phyloP scores from a whole-genome alignment of 2,888 invertebrate species.

The Lordiphosa andalusiaca region DNA sequence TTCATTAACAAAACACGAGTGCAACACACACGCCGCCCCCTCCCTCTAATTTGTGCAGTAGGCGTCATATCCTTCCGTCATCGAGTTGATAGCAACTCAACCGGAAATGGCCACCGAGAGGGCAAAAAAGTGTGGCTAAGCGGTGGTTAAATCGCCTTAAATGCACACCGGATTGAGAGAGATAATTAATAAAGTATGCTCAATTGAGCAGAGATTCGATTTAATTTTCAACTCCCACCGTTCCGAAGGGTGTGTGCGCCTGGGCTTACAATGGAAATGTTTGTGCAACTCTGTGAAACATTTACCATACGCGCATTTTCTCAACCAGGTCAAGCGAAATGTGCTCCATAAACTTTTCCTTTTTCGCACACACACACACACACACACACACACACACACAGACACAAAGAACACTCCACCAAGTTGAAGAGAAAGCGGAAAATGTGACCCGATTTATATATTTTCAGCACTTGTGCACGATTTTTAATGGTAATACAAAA shows the following conservation, averaged over 20 bases:
- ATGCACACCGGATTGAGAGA: constrained; percentile 21
- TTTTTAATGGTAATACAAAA: constrained; percentile 1
- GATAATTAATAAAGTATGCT: constrained; percentile 18
- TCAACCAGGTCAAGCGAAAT: constrained; percentile 39
- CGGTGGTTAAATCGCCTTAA: constrained; percentile 25
- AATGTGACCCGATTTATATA: constrained; percentile 45
- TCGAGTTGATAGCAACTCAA: constrained; percentile 17
- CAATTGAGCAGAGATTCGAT: constrained; percentile 9
- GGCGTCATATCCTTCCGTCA: constrained; percentile 30
- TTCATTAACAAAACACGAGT: constrained; percentile 21
- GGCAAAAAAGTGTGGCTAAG: constrained; percentile 18
- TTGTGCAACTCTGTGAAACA: constrained; percentile 11
- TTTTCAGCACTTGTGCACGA: constrained; percentile 31
- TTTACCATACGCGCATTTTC: constrained; percentile 24
- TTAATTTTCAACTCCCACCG: constrained; percentile 7
- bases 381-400: constrained; percentile 19
- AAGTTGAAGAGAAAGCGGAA: constrained; percentile 30
- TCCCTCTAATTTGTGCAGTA: constrained; percentile 14
- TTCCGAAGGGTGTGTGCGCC: constrained; percentile 9
- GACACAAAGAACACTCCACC: constrained; percentile 40
- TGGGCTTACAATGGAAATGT: constrained; percentile 41
- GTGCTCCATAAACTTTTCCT: constrained; percentile 27
- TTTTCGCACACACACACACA: constrained; percentile 20
- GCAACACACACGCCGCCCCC: neutral
- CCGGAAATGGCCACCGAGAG: constrained; percentile 11